Conservation (phyloP, 1,140 invertebrate species). For the Cydia amplana region DNA sequence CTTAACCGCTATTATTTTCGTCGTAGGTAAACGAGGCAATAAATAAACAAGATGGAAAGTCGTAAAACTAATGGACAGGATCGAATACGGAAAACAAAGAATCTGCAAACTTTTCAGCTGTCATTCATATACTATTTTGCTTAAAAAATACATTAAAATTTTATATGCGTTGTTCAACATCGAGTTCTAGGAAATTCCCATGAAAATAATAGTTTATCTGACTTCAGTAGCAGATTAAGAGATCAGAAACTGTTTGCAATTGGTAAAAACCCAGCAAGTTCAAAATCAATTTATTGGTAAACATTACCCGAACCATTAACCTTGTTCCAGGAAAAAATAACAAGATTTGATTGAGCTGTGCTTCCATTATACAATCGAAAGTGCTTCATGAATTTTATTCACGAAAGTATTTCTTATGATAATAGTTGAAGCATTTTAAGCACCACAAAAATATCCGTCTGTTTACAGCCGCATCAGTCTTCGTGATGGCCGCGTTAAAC, state of each 20-base stretch:
- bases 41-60: slow-evolving; percentile 13
- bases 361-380: background rate
- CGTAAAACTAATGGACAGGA: slow-evolving; percentile 14
- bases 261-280: background rate
- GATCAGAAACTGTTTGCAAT: background rate
- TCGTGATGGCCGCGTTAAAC: slow-evolving; percentile 41
- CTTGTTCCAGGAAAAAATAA: background rate
- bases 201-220: background rate
- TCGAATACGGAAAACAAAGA: slow-evolving; percentile 16
- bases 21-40: background rate
- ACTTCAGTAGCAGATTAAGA: slow-evolving; percentile 12
- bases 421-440: slow-evolving; percentile 12
- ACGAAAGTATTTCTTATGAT: background rate
- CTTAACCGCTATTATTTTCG: slow-evolving; percentile 14
- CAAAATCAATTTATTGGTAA: background rate
- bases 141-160: slow-evolving; percentile 5
- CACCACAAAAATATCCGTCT: slow-evolving; percentile 26
- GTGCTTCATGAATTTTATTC: background rate
- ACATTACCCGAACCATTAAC: too few species aligned
- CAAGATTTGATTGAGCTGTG: background rate
- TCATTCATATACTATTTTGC: slow-evolving; percentile 2
- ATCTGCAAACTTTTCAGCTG: slow-evolving; percentile 13
- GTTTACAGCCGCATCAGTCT: slow-evolving; percentile 47
- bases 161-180: background rate
- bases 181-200: slow-evolving; percentile 2